phyloP scores from a whole-genome alignment of 2,113 vertebrate genomes.

The Ailurus styani region DNA sequence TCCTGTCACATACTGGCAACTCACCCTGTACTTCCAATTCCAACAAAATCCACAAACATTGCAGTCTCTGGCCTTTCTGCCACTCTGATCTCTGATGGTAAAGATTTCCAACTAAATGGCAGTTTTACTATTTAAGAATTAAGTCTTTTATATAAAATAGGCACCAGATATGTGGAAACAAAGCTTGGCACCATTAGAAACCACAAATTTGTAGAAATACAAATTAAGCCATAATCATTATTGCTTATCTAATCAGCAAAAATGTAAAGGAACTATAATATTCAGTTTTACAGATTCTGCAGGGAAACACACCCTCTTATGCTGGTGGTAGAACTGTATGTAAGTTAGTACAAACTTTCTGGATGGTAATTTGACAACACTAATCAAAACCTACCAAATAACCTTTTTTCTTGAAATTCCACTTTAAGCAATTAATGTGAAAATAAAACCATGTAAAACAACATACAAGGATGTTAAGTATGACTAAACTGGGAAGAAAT shows the following conservation, averaged over 20 bases:
- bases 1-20: conserved; percentile 22
- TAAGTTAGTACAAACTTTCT: not conserved
- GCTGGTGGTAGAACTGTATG: not conserved
- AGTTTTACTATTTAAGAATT: not conserved
- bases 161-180: not conserved
- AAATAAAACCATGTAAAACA: not conserved
- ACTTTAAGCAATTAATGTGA: not conserved
- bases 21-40: not conserved
- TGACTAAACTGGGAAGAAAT: not conserved
- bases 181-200: not conserved
- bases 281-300: not conserved
- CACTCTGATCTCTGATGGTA: not conserved
- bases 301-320: not conserved
- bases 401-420: not conserved
- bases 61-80: not conserved
- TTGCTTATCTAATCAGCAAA: not conserved
- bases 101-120: not conserved
- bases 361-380: not conserved
- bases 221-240: not conserved
- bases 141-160: not conserved
- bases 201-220: not conserved
- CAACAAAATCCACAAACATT: not conserved
- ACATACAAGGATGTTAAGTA: not conserved
- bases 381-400: not conserved
- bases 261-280: not conserved